Evolutionary conservation across 2,113 vertebrate species (phyloP).

Genomic region (Tursiops truncatus): DNA sequence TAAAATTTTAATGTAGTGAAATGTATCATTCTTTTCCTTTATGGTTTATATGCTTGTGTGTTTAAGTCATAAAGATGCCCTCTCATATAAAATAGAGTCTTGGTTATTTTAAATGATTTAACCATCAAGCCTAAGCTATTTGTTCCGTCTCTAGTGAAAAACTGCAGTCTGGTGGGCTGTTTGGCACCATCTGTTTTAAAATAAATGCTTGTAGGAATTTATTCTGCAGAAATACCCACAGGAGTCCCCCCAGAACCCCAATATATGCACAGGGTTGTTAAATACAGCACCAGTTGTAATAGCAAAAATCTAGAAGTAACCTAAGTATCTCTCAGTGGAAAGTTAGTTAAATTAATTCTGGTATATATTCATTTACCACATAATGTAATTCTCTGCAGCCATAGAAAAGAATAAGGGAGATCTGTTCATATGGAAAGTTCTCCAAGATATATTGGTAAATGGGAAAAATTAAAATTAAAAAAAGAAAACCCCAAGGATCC

Average conservation of each 20-base stretch:
- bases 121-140: background rate
- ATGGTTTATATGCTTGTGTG: background rate
- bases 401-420: background rate
- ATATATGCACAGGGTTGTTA: background rate
- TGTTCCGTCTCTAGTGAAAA: background rate
- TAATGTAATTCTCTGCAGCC: background rate
- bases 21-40: background rate
- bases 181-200: background rate
- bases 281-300: background rate
- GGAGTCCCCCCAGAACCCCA: too few species aligned
- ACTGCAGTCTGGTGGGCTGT: background rate
- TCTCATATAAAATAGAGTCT: background rate
- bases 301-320: background rate
- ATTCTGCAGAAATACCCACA: background rate
- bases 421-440: background rate
- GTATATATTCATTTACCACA: background rate
- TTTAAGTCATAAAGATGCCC: background rate
- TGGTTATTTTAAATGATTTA: slow-evolving; percentile 34
- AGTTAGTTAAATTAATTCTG: background rate
- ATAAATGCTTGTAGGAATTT: background rate
- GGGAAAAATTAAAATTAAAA: background rate
- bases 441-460: background rate
- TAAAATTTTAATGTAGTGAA: background rate
- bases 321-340: background rate
- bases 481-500: background rate